These are phyloP conservation scores for Lasioglossum figueresi DNA, from an alignment of 2,888 invertebrate genomes.

Conservation along the genomic window DNA sequence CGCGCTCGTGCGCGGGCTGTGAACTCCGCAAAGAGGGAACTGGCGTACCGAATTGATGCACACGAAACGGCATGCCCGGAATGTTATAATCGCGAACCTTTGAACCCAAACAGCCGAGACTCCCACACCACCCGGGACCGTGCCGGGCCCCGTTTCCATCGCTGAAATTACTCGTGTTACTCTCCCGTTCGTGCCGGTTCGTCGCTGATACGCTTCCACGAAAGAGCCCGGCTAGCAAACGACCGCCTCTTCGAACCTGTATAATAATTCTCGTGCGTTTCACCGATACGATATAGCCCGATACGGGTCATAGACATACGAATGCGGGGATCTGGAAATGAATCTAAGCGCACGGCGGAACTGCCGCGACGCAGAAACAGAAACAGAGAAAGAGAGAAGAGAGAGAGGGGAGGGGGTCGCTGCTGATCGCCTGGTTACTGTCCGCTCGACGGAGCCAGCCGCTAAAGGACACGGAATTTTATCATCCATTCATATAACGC, in stretches of 20 bases:
- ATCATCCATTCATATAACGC: slow-evolving; percentile 51
- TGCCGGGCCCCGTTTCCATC: slow-evolving; percentile 76
- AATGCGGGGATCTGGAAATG: slow-evolving; percentile 37
- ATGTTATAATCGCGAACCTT: slow-evolving; percentile 84
- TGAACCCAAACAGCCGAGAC: slow-evolving; percentile 80
- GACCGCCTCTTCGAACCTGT: slow-evolving; percentile 30
- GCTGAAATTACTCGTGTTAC: slow-evolving; percentile 78
- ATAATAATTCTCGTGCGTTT: slow-evolving; percentile 63
- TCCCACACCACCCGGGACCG: slow-evolving; percentile 80
- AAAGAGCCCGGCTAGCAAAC: slow-evolving; percentile 46
- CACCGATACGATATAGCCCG: slow-evolving; percentile 46
- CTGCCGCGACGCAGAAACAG: not conserved
- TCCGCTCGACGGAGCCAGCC: slow-evolving; percentile 18
- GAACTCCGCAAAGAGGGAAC: slow-evolving; percentile 80
- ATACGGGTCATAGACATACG: slow-evolving; percentile 35
- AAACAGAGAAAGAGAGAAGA: not conserved
- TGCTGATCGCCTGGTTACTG: not conserved
- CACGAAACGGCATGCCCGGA: slow-evolving; percentile 83
- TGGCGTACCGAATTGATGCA: slow-evolving; percentile 84
- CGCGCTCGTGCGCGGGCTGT: slow-evolving; percentile 65
- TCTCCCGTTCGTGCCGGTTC: slow-evolving; percentile 71
- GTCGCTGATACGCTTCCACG: slow-evolving; percentile 70
- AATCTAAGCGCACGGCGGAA: slow-evolving; percentile 19
- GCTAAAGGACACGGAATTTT: slow-evolving; percentile 57
- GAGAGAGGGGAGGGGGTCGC: not conserved